These are phyloP conservation scores for Encarsia formosa DNA, from an alignment of 2,888 invertebrate species.

Conservation along the genomic window DNA sequence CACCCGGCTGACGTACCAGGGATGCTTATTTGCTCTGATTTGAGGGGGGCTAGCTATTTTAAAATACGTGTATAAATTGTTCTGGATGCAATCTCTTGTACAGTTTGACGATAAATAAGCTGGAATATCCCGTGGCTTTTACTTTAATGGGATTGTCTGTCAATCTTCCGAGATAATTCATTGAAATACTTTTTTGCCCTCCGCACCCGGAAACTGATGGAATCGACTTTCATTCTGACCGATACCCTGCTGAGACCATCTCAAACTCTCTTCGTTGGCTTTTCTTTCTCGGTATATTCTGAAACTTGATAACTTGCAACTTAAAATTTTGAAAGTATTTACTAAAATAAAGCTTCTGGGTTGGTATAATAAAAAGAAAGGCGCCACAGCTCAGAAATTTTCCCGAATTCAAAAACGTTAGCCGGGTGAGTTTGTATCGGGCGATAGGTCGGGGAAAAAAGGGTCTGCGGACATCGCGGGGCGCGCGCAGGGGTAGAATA, in stretches of 20 bases:
- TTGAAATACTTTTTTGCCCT: conserved; percentile 49
- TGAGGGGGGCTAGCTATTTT: no score
- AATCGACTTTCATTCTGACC: conserved; percentile 51
- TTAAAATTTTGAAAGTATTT: no score
- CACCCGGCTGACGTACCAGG: conserved; percentile 42
- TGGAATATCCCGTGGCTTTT: conserved; percentile 28
- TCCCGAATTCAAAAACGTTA: no score
- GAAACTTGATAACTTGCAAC: no score
- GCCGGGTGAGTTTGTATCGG: no score
- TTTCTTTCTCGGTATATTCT: no score
- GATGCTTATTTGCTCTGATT: no score
- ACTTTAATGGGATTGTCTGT: conserved; percentile 38
- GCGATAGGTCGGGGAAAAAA: neutral
- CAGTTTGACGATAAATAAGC: neutral
- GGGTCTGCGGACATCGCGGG: neutral
- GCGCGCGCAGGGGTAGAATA: neutral
- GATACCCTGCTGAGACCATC: conserved; percentile 46
- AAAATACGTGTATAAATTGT: no score
- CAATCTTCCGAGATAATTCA: conserved; percentile 48
- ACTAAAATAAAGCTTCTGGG: no score
- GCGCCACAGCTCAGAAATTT: no score
- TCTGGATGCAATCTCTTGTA: neutral
- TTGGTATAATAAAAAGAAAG: no score
- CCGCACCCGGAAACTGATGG: conserved; percentile 51
- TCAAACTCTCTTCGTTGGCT: no score